Base-by-base conservation (phyloP, 1,140 invertebrate genomes). In the Cotesia chilonis region DNA sequence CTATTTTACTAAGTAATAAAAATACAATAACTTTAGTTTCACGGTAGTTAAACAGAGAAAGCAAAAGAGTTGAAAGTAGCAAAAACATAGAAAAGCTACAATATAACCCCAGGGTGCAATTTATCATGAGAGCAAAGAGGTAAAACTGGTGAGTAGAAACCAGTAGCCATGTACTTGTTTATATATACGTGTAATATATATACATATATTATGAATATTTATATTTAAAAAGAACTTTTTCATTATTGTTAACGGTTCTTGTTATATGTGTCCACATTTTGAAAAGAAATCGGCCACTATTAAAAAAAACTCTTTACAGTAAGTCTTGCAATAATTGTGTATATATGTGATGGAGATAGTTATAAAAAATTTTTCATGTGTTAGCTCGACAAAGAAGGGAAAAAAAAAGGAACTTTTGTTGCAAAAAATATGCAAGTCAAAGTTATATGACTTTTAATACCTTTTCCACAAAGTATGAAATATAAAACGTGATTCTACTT, bases 161-260 rank as follows among this genome's bases (percentile, higher is more conserved):
- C 35, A 52, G 60, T 55, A 71, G 60, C 38, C 36, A 12, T 28
- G 37, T 60, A 57, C n/a, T 35, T 68, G 9, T 70, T 17, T 59
- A 70, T 61, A 59, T 68, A 54, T 38, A 57, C 57, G n/a, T 52
- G 36, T 57, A 55, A 57, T 14, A 35, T 55, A 37, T 59, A 38
- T 57, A 37, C 9, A 64, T 14, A 64, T 37, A 38, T 10, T 38
- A 47, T 37, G 61, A 12, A 64, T 41, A 64, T 35, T 20, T 57
- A 61, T 36, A 36, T 12, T 35, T 36, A 41, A 69, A 36, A 69
- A 69, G 80, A 81, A 61, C 80, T 81, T 80, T 76, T 75, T 77
- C 80, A 81, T 81, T 81, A 81, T 81, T 81, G 79, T 81, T 81
- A 81, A 81, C 80, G 72, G 74, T 73, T 75, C 65, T 73, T 47